Evolutionary conservation across 2,797 vertebrate species (phyloP), one percentile per base, ranked within the genome.

Genomic region (Paedocypris micromegethes): DNA sequence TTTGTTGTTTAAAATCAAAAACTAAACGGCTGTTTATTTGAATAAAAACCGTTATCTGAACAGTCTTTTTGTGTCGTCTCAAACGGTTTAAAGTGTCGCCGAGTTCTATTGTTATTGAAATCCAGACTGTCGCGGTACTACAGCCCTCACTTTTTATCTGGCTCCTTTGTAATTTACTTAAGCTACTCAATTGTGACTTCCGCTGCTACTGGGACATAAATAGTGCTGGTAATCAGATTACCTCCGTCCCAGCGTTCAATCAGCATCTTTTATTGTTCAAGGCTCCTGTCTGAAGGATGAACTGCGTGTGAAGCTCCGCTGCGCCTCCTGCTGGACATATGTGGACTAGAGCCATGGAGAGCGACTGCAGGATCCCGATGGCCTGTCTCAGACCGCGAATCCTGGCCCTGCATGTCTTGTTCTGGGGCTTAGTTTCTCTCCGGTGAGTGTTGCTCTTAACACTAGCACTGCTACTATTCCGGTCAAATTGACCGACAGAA

Each of bases 351-450:
- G 51, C 50, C 47, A 91, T 91, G 90, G 88, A 91, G 85, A 85
- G 86, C 4, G 83, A 86, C 69, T 90, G 89, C 56, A 83, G 89
- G 79, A 84, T 90, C 71, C 86, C 87, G 0, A 78, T 88, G 76
- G 77, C 78, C 0, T 90, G 88, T 64, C 84, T 88, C 58, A 83
- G 88, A 53, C 89, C 90, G 1, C 71, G 88, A 45, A 70, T 86
- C 2, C 83, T 91, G 37, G 73, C 85, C 56, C 77, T 91, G 23
- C 87, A 90, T 8, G 83, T 84, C 3, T 79, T 91, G 3, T 90
- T 91, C 74, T 91, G 90, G 89, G 87, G 86, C 2, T 79, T 91
- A 0, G 86, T 91, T 38, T 88, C 87, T 1, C 84, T 90, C 59
- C 85, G 90, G 90, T 90, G 6, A 76, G 83, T 23, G 23, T 23